Evolutionary conservation across 2,797 vertebrate species (phyloP), one percentile per base, ranked within the genome.

Genomic region (Meriones psammophilus): DNA sequence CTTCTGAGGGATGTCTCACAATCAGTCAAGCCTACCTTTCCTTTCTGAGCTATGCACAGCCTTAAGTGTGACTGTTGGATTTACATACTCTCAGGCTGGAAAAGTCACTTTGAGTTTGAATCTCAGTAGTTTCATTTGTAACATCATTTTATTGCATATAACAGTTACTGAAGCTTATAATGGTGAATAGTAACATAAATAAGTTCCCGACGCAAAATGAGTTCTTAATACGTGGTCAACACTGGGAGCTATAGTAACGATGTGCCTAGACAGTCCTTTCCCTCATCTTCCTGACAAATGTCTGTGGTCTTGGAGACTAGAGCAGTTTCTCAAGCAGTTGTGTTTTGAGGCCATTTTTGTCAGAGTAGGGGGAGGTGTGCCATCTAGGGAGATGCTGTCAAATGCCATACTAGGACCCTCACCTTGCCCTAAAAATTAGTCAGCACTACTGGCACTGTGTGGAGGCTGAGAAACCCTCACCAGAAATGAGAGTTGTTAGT

Each of bases 51-150:
- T 79, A n/a, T 39, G 9, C 6, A 17, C 22, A 9, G 28, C 20
- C 60, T 58, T 68, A 46, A 28, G 18, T 20, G n/a, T 91, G 26
- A 9, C 5, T 69, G 56, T 14, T 79, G 62, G 42, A 91, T 74
- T 91, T 80, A 91, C 91, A 18, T 46, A 33, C 74, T 69, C 30
- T 89, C 58, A 39, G 36, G 4, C 28, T 84, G 36, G 24, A 46
- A 60, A 91, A 84, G 64, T 60, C 1, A 80, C 77, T 93, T 96
- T 85, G 33, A 17, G 93, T 95, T 80, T 84, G 60, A 87, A 88
- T 66, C 54, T 71, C 0, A 68, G 5, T 56, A 87, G 30, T 66
- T 18, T 20, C 54, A 93, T 66, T 83, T 73, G 22, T 64, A 39
- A 66, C n/a, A 54, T 91, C 80, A 79, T 69, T 95, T 77, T 83